These are phyloP conservation scores for Andrena flavipes DNA, from an alignment of 2,888 invertebrate species.

Conservation along the genomic window DNA sequence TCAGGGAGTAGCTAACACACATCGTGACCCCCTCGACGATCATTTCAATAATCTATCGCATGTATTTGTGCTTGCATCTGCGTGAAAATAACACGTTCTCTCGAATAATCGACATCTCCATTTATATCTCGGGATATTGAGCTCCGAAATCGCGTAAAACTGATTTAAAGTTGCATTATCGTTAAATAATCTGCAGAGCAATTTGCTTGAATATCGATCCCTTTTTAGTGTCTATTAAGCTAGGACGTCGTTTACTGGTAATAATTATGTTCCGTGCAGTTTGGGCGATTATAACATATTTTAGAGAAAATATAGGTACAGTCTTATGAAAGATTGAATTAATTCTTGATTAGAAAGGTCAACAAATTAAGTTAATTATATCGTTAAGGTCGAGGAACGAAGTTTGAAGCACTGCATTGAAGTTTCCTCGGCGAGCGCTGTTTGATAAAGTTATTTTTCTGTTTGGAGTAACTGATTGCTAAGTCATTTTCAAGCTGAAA, in stretches of 20 bases:
- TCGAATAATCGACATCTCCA: slow-evolving; percentile 24
- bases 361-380: too few relatives aligned
- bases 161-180: slow-evolving; percentile 59
- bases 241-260: slow-evolving; percentile 5
- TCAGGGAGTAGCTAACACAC: background rate
- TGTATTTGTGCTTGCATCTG: background rate
- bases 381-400: too few relatives aligned
- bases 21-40: background rate
- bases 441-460: too few relatives aligned
- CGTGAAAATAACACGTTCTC: slow-evolving; percentile 21
- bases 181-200: slow-evolving; percentile 57
- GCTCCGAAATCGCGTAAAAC: slow-evolving; percentile 49
- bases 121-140: slow-evolving; percentile 51
- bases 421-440: too few relatives aligned
- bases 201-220: slow-evolving; percentile 32
- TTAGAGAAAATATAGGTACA: background rate
- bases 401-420: too few relatives aligned
- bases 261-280: slow-evolving; percentile 13
- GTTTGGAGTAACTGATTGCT: too few relatives aligned
- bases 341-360: too few relatives aligned
- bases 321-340: background rate
- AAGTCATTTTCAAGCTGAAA: too few relatives aligned
- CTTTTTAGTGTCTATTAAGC: background rate
- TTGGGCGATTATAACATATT: background rate
- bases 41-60: background rate